phyloP scores from a whole-genome alignment of 1,140 invertebrate genomes.

The Anoplolepis gracilipes region DNA sequence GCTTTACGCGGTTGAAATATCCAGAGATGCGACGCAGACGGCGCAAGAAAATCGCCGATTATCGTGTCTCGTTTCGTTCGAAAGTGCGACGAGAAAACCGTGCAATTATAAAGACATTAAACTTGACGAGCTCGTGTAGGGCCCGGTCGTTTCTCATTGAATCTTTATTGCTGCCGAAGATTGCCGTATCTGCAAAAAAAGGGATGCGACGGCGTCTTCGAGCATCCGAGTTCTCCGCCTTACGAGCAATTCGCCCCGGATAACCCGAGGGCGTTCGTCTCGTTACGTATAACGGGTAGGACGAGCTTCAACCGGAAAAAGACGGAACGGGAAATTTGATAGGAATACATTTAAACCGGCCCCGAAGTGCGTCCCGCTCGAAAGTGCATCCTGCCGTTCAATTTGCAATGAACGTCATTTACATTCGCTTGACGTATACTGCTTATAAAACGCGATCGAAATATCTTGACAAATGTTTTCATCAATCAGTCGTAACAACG shows the following conservation, averaged over 20 bases:
- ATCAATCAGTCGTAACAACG: slow-evolving; percentile 14
- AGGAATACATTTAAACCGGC: slow-evolving; percentile 21
- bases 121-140: slow-evolving; percentile 36
- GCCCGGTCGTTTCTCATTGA: slow-evolving; percentile 40
- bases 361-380: neutral
- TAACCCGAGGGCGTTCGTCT: slow-evolving; percentile 40
- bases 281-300: slow-evolving; percentile 8
- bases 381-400: slow-evolving; percentile 36
- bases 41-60: slow-evolving; percentile 22
- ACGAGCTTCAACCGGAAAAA: neutral
- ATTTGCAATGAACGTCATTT: slow-evolving; percentile 24
- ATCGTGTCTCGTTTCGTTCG: neutral
- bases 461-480: neutral
- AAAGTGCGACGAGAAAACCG: neutral
- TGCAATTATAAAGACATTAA: slow-evolving; percentile 70
- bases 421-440: neutral
- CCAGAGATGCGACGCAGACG: neutral
- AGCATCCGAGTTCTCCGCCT: neutral
- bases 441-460: neutral
- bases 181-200: slow-evolving; percentile 34
- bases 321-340: slow-evolving; percentile 38
- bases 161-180: slow-evolving; percentile 43
- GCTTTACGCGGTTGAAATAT: too few relatives aligned
- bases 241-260: slow-evolving; percentile 22
- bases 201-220: neutral